Percentiles rank a stretch among this genome's conserved stretches.
phyloP scores from a whole-genome alignment of 2,888 invertebrate species.

The Eudasyphora cyanicolor region DNA sequence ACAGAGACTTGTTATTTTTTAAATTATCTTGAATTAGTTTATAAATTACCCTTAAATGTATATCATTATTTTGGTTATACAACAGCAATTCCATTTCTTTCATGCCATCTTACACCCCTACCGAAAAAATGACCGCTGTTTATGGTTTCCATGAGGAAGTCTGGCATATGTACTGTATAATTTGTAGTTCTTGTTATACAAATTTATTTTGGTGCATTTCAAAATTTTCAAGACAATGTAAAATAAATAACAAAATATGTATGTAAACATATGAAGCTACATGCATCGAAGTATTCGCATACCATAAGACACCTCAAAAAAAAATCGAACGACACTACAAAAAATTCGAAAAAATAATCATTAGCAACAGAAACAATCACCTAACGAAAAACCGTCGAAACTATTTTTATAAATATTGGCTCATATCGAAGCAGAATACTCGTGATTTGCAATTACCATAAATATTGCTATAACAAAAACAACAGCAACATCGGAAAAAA shows the following conservation, averaged over 20 bases:
- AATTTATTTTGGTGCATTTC: slow-evolving; percentile 42
- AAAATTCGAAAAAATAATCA: background rate
- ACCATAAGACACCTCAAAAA: slow-evolving; percentile 41
- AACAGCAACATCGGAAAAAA: background rate
- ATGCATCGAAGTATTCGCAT: slow-evolving; percentile 41
- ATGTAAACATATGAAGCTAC: slow-evolving; percentile 36
- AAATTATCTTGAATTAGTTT: too few species aligned
- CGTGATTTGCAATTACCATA: slow-evolving; percentile 59
- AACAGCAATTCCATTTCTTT: background rate
- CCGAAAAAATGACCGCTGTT: background rate
- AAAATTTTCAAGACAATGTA: too few species aligned
- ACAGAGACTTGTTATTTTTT: too few species aligned
- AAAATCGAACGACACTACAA: slow-evolving; percentile 14
- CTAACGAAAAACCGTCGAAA: slow-evolving; percentile 13
- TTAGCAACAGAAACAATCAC: background rate
- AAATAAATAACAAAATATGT: slow-evolving; percentile 32
- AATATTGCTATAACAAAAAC: slow-evolving; percentile 27
- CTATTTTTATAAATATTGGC: slow-evolving; percentile 51
- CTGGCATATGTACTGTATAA: slow-evolving; percentile 7
- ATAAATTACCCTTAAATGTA: too few species aligned
- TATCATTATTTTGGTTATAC: too few species aligned
- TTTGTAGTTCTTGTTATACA: background rate
- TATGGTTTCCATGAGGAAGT: slow-evolving; percentile 10
- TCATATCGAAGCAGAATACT: slow-evolving; percentile 47
- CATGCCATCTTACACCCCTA: background rate